A percentile compares a stretch with the other conserved stretches of the same genome.
Evolutionary conservation across 2,888 invertebrate genomes (phyloP).

Genomic region (Schizaphis graminum): DNA sequence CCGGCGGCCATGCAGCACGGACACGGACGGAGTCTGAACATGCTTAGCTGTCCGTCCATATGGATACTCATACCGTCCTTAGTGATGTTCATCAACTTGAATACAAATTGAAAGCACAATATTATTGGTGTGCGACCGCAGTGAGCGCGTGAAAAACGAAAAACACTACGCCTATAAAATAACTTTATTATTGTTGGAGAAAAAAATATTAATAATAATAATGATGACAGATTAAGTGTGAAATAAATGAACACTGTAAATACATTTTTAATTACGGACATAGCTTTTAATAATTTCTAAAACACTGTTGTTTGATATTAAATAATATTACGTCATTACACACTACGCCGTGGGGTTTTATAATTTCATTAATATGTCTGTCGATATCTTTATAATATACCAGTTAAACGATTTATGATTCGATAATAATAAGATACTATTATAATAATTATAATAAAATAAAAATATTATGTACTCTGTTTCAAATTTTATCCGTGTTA

Average conservation of each 20-base stretch:
- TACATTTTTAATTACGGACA: constrained; percentile 1
- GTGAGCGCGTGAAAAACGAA: neutral
- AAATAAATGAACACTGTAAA: neutral
- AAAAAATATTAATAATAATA: neutral
- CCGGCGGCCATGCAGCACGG: constrained; percentile 86
- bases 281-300: constrained; percentile 14
- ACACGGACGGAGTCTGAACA: constrained; percentile 69
- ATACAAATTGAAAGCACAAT: constrained; percentile 30
- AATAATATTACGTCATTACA: neutral
- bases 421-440: neutral
- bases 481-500: constrained; percentile 9
- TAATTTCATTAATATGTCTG: neutral
- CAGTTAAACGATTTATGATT: neutral
- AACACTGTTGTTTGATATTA: neutral
- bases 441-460: neutral
- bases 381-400: neutral
- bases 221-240: neutral
- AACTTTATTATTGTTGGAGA: neutral
- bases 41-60: constrained; percentile 69
- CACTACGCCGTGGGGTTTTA: neutral
- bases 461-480: neutral
- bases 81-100: constrained; percentile 47
- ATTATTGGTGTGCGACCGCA: neutral
- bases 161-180: neutral
- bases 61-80: constrained; percentile 69